These are phyloP conservation scores for Macrosteles quadrilineatus DNA, from an alignment of 1,140 invertebrate genomes.

Conservation along the genomic window DNA sequence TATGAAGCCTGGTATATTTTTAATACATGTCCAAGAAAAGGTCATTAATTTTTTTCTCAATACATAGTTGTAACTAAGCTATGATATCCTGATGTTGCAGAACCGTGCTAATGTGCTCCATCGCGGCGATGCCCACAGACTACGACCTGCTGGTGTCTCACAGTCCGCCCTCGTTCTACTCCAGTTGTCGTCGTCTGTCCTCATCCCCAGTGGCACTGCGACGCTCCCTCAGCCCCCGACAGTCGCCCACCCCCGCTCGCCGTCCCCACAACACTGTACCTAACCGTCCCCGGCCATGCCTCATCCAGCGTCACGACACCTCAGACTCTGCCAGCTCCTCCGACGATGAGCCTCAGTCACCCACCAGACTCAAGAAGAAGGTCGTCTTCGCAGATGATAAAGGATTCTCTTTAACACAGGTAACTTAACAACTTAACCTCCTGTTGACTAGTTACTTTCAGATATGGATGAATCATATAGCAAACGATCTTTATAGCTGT, in stretches of 20 bases:
- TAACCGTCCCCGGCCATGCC: conserved; percentile 49
- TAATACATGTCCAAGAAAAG: too few species aligned
- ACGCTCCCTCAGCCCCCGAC: conserved; percentile 45
- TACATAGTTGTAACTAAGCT: too few species aligned
- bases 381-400: conserved; percentile 94
- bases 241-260: conserved; percentile 41
- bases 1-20: too few species aligned
- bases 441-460: neutral
- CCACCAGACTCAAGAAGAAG: conserved; percentile 68
- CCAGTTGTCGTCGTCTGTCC: conserved; percentile 54
- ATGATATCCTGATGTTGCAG: too few species aligned
- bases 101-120: conserved; percentile 30
- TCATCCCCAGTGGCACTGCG: conserved; percentile 48
- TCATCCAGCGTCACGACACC: conserved; percentile 50
- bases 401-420: conserved; percentile 80
- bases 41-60: too few species aligned
- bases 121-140: conserved; percentile 36
- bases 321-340: conserved; percentile 31
- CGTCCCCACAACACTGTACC: conserved; percentile 50
- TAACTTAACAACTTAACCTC: conserved; percentile 50
- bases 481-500: too few species aligned
- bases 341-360: conserved; percentile 49
- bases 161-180: conserved; percentile 67
- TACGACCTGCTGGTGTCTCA: conserved; percentile 61
- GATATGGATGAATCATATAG: too few species aligned